Percentiles rank a stretch among this genome's conserved stretches.
Conservation (phyloP, 1,140 invertebrate species). For the Caenorhabditis briggsae region DNA sequence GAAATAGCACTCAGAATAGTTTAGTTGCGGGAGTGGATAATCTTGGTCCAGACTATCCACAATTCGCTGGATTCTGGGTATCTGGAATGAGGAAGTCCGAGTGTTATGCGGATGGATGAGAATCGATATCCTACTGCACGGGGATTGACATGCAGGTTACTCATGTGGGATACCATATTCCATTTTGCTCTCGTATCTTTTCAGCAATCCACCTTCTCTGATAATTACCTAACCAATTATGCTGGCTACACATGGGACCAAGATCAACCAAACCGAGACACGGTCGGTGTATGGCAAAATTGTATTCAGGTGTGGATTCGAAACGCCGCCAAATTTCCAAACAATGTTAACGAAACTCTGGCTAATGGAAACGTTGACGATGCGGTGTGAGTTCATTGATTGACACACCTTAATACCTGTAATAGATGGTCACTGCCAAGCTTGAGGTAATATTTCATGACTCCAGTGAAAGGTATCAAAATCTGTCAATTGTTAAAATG, state of each 20-base stretch:
- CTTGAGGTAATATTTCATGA: no score
- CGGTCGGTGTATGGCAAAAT: not conserved
- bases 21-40: no score
- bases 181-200: not conserved
- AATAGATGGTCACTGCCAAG: no score
- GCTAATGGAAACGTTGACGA: not conserved
- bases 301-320: slow-evolving; percentile 7
- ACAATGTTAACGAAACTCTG: not conserved
- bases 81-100: not conserved
- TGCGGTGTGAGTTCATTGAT: not conserved
- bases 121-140: not conserved
- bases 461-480: no score
- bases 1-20: no score
- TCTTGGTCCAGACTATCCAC: not conserved
- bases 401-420: not conserved
- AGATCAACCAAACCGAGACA: not conserved
- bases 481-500: no score
- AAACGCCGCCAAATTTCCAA: not conserved
- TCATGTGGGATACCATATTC: not conserved
- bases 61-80: slow-evolving; percentile 8
- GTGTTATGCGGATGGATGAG: not conserved
- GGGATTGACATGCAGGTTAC: not conserved
- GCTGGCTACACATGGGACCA: not conserved
- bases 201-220: not conserved
- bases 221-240: not conserved